phyloP scores from a whole-genome alignment of 2,797 vertebrate genomes.

The Malurus splendens region DNA sequence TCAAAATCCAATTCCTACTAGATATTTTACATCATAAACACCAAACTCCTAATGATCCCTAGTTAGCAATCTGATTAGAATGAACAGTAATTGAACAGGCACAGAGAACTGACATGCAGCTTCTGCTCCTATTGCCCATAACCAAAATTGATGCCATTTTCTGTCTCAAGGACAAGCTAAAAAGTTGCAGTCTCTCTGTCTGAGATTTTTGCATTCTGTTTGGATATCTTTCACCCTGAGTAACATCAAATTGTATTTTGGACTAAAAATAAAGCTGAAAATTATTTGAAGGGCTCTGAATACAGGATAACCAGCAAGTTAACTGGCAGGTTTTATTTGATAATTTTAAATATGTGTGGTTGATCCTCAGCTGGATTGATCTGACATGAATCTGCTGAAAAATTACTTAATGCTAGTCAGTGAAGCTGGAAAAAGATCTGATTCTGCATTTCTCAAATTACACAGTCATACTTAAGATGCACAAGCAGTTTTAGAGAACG shows the following conservation, averaged over 20 bases:
- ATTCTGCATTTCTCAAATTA: neutral
- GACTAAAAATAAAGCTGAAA: neutral
- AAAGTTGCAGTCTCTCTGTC: neutral
- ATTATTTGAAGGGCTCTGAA: neutral
- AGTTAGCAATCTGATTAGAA: slow-evolving; percentile 29
- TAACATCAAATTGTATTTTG: neutral
- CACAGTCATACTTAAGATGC: neutral
- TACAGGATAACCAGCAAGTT: neutral
- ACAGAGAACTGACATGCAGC: neutral
- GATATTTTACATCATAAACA: slow-evolving; percentile 22
- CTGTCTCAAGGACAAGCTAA: neutral
- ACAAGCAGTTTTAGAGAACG: neutral
- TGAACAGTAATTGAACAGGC: slow-evolving; percentile 1
- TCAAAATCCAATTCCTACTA: slow-evolving; percentile 43
- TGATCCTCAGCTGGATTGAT: neutral
- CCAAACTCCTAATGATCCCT: slow-evolving; percentile 20
- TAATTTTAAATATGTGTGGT: neutral
- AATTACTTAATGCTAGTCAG: neutral
- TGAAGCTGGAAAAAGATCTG: neutral
- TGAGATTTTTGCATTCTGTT: neutral
- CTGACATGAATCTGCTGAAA: neutral
- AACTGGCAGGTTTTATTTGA: neutral
- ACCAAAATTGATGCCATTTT: neutral
- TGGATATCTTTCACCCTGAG: neutral
- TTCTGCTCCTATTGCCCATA: neutral